Evolutionary conservation across 2,113 vertebrate species (phyloP).

Genomic region (Rhea pennata): DNA sequence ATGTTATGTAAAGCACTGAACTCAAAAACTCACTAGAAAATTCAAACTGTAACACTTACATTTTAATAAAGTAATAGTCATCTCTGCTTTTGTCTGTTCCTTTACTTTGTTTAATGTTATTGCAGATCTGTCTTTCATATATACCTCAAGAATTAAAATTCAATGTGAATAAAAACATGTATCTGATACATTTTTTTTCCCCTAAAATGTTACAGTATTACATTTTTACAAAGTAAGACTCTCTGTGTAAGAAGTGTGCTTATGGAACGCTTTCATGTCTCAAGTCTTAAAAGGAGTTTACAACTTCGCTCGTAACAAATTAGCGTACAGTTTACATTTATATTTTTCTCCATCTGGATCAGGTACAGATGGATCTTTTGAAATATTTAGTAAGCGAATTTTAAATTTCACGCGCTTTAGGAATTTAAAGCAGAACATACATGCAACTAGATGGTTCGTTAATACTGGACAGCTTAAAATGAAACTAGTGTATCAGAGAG

Average conservation of each 20-base stretch:
- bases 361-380: slow-evolving; percentile 12
- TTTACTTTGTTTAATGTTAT: slow-evolving; percentile 46
- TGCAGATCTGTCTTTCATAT: slow-evolving; percentile 23
- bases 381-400: slow-evolving; percentile 51
- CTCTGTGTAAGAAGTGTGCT: background rate
- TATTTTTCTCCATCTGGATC: background rate
- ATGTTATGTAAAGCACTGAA: slow-evolving; percentile 85
- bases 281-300: background rate
- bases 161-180: background rate
- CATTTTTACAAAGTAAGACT: slow-evolving; percentile 11
- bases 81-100: slow-evolving; percentile 65
- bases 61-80: slow-evolving; percentile 73
- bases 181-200: background rate
- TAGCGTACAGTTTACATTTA: slow-evolving; percentile 19
- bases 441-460: slow-evolving; percentile 36
- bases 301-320: background rate
- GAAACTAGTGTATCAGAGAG: slow-evolving; percentile 53
- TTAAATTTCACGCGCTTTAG: slow-evolving; percentile 32
- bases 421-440: slow-evolving; percentile 35
- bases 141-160: slow-evolving; percentile 43
- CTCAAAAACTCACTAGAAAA: slow-evolving; percentile 79
- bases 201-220: slow-evolving; percentile 5
- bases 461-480: slow-evolving; percentile 60
- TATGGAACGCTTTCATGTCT: background rate
- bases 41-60: slow-evolving; percentile 79